These are phyloP conservation scores for Nyctereutes procyonoides DNA, from an alignment of 2,113 vertebrate species.

Conservation along the genomic window DNA sequence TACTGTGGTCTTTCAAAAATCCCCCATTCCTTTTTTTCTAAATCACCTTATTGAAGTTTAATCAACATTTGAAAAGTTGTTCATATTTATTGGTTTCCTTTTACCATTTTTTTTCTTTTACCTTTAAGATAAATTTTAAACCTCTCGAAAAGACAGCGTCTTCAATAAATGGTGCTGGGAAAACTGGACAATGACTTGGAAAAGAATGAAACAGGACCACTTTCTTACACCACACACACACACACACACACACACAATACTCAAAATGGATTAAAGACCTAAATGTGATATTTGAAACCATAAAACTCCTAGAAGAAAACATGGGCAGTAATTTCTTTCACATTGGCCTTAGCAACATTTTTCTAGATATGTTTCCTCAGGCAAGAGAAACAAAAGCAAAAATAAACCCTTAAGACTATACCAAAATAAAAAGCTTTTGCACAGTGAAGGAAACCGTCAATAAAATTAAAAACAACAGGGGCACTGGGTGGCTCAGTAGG, in stretches of 20 bases:
- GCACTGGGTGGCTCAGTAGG: neutral
- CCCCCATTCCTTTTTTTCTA: neutral
- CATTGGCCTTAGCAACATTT: neutral
- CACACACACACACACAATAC: neutral
- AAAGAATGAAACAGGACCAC: neutral
- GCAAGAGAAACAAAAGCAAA: neutral
- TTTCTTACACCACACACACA: neutral
- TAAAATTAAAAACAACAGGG: neutral
- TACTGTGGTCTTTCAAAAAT: conserved; percentile 10
- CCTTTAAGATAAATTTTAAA: neutral
- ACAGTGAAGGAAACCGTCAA: neutral
- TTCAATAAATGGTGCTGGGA: neutral
- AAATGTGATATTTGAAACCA: neutral
- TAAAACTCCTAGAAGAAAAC: neutral
- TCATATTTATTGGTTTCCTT: neutral
- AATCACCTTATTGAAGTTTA: conserved; percentile 4
- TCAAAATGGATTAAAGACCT: neutral
- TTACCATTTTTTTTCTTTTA: neutral
- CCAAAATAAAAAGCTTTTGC: neutral
- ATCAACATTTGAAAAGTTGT: neutral
- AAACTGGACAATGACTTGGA: neutral
- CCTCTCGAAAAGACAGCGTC: neutral
- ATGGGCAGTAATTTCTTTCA: neutral
- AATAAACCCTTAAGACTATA: neutral
- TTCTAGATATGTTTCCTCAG: neutral